Percentiles rank a stretch among this genome's conserved stretches.
These are phyloP conservation scores for Nycticorax nycticorax DNA, from an alignment of 2,113 vertebrate species.

Conservation along the genomic window DNA sequence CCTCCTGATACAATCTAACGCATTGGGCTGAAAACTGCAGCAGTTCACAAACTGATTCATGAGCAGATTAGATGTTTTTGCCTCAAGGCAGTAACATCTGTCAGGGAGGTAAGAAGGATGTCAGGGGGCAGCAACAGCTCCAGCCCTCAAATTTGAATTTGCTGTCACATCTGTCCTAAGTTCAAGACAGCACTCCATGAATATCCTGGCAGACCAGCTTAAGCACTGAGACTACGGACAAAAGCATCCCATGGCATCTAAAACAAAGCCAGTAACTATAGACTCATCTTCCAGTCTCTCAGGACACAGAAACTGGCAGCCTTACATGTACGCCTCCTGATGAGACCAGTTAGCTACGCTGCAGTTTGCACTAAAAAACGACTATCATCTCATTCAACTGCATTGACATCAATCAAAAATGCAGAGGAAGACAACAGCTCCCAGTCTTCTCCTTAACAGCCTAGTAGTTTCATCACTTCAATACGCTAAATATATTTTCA, in stretches of 20 bases:
- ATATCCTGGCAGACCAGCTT: background rate
- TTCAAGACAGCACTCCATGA: background rate
- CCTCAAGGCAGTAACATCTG: conserved; percentile 47
- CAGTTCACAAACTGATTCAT: conserved; percentile 14
- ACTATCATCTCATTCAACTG: background rate
- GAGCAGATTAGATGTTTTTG: conserved; percentile 9
- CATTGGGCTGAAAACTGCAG: background rate
- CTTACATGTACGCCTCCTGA: background rate
- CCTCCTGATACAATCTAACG: background rate
- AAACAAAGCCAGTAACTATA: background rate
- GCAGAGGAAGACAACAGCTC: background rate
- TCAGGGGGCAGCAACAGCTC: background rate
- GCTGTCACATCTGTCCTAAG: background rate
- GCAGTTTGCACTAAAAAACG: background rate
- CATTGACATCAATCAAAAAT: background rate
- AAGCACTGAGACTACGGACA: background rate
- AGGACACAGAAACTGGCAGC: background rate
- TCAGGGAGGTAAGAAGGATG: background rate
- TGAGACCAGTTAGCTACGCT: background rate
- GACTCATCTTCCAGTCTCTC: background rate
- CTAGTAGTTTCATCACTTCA: background rate
- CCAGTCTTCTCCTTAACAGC: background rate
- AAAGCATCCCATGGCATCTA: background rate
- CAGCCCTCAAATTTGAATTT: background rate
- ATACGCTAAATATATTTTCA: background rate